Conservation (phyloP, 1,140 invertebrate genomes). For the Euwallacea similis region DNA sequence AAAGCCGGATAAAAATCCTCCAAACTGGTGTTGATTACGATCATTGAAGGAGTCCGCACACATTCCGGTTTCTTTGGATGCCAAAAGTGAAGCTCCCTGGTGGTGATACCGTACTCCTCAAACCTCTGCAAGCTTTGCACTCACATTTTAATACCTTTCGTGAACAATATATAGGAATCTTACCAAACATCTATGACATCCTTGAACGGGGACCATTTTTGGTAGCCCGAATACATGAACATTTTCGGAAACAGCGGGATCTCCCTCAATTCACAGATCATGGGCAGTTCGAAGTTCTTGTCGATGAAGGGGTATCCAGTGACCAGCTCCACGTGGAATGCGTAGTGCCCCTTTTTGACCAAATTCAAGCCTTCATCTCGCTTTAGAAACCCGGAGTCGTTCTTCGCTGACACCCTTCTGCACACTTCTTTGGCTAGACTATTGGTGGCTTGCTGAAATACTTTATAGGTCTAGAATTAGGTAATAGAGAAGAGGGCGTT, state of each 20-base stretch:
- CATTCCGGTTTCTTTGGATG: slow-evolving; percentile 43
- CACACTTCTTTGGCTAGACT: slow-evolving; percentile 23
- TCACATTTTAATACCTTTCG: background rate
- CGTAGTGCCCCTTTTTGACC: slow-evolving; percentile 44
- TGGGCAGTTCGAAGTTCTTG: slow-evolving; percentile 40
- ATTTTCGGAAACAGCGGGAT: slow-evolving; percentile 44
- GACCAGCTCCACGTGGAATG: slow-evolving; percentile 46
- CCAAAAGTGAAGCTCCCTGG: slow-evolving; percentile 39
- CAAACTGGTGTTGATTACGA: slow-evolving; percentile 35
- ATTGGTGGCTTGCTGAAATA: slow-evolving; percentile 12
- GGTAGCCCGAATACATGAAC: slow-evolving; percentile 44
- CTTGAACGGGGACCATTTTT: slow-evolving; percentile 45
- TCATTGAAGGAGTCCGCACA: slow-evolving; percentile 25
- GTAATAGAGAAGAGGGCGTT: slow-evolving; percentile 6
- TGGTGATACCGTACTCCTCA: slow-evolving; percentile 39
- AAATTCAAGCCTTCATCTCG: slow-evolving; percentile 41
- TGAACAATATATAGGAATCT: background rate
- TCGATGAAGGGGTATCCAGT: slow-evolving; percentile 49
- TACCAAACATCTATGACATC: slow-evolving; percentile 48
- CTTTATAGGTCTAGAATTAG: background rate
- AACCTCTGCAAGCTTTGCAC: slow-evolving; percentile 36
- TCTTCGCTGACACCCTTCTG: slow-evolving; percentile 14
- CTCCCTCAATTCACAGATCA: slow-evolving; percentile 49
- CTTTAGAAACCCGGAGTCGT: slow-evolving; percentile 37
- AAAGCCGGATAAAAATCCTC: slow-evolving; percentile 44